A percentile compares a stretch with the other conserved stretches of the same genome.
These are phyloP conservation scores for Drosophila tanythrix DNA, from an alignment of 2,888 invertebrate species.

Conservation along the genomic window DNA sequence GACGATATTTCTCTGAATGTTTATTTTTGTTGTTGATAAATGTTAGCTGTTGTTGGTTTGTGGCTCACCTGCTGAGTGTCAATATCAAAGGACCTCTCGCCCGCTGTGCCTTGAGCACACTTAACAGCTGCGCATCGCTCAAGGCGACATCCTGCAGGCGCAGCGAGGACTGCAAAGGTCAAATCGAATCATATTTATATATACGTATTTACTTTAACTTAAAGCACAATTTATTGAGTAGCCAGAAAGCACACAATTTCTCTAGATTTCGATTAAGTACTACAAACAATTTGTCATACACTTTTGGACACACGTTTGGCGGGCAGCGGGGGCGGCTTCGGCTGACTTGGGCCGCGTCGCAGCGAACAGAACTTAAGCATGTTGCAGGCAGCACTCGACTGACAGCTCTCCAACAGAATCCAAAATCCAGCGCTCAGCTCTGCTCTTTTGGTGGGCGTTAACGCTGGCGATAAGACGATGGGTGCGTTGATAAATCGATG, in stretches of 20 bases:
- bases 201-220: conserved; percentile 32
- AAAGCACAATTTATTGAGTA: conserved; percentile 63
- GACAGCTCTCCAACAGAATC: conserved; percentile 3
- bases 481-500: background rate
- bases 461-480: conserved; percentile 46
- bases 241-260: conserved; percentile 28
- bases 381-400: conserved; percentile 36
- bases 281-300: conserved; percentile 58
- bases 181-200: conserved; percentile 11
- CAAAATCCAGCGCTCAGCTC: background rate
- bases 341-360: conserved; percentile 42
- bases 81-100: conserved; percentile 76
- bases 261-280: conserved; percentile 12
- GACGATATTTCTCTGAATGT: background rate
- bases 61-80: conserved; percentile 81
- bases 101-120: conserved; percentile 70
- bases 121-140: conserved; percentile 69
- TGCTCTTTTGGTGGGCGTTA: conserved; percentile 65
- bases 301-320: conserved; percentile 71
- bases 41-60: background rate
- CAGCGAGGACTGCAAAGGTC: conserved; percentile 60
- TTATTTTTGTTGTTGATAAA: background rate
- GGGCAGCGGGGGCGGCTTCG: conserved; percentile 37
- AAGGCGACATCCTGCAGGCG: conserved; percentile 72
- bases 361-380: conserved; percentile 83